Percentiles rank a stretch among this genome's conserved stretches.
These are phyloP conservation scores for Geopemphigus sp. DNA, from an alignment of 1,140 invertebrate genomes.

Conservation along the genomic window DNA sequence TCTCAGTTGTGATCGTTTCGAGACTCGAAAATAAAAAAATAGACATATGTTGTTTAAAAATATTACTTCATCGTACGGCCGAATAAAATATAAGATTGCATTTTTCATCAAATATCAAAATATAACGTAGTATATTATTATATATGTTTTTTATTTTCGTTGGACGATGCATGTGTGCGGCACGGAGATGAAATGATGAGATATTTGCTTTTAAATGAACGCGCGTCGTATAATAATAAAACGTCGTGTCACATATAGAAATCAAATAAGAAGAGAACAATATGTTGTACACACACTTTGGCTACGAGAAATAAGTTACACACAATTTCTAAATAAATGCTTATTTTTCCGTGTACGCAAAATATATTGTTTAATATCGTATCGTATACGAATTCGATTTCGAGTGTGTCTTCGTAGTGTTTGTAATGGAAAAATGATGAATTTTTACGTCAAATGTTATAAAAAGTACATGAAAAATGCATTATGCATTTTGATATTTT, in stretches of 20 bases:
- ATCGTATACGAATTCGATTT: constrained; percentile 4
- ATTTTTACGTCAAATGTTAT: neutral
- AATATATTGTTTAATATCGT: constrained; percentile 29
- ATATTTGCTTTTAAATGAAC: constrained; percentile 30
- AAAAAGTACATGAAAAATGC: constrained; percentile 24
- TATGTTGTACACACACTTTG: neutral
- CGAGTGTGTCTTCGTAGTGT: constrained; percentile 11
- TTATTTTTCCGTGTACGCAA: neutral
- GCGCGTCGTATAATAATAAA: constrained; percentile 24
- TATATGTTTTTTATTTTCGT: constrained; percentile 26
- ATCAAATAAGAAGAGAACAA: constrained; percentile 31
- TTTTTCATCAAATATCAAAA: constrained; percentile 21
- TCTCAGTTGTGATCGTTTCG: neutral
- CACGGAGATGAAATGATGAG: neutral
- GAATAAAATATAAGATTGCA: constrained; percentile 16
- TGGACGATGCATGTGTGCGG: neutral
- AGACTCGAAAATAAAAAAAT: neutral
- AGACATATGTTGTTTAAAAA: constrained; percentile 34
- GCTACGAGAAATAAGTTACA: constrained; percentile 5
- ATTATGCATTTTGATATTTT: constrained; percentile 33
- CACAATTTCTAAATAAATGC: constrained; percentile 14
- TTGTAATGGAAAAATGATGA: constrained; percentile 36
- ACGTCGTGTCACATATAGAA: constrained; percentile 31
- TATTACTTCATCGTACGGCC: neutral
- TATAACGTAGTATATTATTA: neutral